Conservation (phyloP, 2,888 invertebrate species). For the Brenthis ino region DNA sequence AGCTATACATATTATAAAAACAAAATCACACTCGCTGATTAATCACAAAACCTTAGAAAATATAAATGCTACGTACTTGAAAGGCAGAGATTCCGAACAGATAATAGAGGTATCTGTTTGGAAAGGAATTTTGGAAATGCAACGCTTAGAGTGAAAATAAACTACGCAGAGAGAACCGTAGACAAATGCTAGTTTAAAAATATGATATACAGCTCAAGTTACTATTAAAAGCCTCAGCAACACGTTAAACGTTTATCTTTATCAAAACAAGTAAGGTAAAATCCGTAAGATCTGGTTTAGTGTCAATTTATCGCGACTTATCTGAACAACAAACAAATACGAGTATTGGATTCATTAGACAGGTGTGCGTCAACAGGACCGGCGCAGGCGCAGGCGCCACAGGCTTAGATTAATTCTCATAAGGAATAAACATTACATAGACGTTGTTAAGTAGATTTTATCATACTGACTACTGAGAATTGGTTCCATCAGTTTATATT, state of each 20-base stretch:
- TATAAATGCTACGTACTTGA: no score
- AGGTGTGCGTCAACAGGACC: slow-evolving; percentile 26
- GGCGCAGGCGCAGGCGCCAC: slow-evolving; percentile 26
- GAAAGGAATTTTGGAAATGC: no score
- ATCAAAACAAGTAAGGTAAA: slow-evolving; percentile 23
- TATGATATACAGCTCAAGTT: not conserved
- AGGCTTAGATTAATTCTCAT: slow-evolving; percentile 21
- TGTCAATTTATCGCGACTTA: slow-evolving; percentile 25
- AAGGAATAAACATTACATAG: not conserved
- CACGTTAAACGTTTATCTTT: slow-evolving; percentile 15
- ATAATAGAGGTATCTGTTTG: no score
- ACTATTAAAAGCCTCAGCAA: slow-evolving; percentile 6
- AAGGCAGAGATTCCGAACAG: no score
- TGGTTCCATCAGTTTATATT: not conserved
- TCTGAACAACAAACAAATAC: slow-evolving; percentile 23
- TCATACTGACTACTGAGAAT: not conserved
- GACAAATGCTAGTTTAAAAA: not conserved
- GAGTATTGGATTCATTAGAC: slow-evolving; percentile 25
- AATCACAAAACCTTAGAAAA: no score
- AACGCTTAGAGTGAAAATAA: no score
- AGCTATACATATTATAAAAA: no score
- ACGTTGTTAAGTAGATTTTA: not conserved
- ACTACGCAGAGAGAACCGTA: not conserved
- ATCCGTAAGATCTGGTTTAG: slow-evolving; percentile 25
- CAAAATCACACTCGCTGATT: no score